Evolutionary conservation across 2,797 vertebrate species (phyloP).

Genomic region (Australoheros facetus): DNA sequence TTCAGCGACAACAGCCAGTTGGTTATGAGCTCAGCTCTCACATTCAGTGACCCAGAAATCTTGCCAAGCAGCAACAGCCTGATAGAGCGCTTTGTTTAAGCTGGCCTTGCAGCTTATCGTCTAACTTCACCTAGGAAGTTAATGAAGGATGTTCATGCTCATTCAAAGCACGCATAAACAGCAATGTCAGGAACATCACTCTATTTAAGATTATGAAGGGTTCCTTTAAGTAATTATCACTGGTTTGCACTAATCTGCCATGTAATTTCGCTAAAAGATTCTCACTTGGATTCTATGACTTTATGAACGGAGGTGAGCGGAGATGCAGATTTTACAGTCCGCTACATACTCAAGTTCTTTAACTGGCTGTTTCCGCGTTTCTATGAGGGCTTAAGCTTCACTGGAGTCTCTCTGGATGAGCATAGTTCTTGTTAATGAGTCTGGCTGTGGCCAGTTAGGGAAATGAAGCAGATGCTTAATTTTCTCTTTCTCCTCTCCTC

Average conservation of each 20-base stretch:
- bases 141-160: constrained; percentile 55
- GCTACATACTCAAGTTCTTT: constrained; percentile 29
- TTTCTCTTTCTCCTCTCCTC: constrained; percentile 70
- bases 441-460: constrained; percentile 69
- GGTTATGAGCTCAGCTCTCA: constrained; percentile 40
- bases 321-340: constrained; percentile 38
- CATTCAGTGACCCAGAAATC: constrained; percentile 66
- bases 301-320: constrained; percentile 32
- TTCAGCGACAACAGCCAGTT: constrained; percentile 44
- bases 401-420: constrained; percentile 55
- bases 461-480: constrained; percentile 79
- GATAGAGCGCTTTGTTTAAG: constrained; percentile 56
- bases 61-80: constrained; percentile 45
- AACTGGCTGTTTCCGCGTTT: constrained; percentile 46
- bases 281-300: constrained; percentile 26
- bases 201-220: constrained; percentile 20
- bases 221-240: constrained; percentile 29
- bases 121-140: constrained; percentile 52
- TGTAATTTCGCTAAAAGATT: constrained; percentile 36
- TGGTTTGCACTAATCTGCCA: constrained; percentile 36
- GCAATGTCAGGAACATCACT: constrained; percentile 9
- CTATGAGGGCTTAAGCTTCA: constrained; percentile 35
- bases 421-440: constrained; percentile 70
- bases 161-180: constrained; percentile 27
- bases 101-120: constrained; percentile 29